A percentile compares a stretch with the other conserved stretches of the same genome.
Conservation (phyloP, 2,113 vertebrate species). For the Nannobrachium achirus region DNA sequence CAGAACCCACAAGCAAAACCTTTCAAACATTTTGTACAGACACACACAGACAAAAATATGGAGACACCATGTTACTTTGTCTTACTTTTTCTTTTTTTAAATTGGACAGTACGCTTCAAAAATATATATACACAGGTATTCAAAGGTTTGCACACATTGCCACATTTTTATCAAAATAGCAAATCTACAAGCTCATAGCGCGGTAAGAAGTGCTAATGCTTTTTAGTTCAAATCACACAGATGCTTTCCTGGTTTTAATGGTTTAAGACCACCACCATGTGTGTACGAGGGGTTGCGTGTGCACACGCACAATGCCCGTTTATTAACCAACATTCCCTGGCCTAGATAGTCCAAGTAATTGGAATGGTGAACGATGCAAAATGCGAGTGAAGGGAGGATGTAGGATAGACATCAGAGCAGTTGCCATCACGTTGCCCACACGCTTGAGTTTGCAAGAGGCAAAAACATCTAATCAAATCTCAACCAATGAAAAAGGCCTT, state of each 20-base stretch:
- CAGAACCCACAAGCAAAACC: neutral
- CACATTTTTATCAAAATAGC: no score
- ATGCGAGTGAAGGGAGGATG: neutral
- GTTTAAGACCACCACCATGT: neutral
- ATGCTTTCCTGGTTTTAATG: no score
- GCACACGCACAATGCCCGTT: no score
- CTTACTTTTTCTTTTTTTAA: no score
- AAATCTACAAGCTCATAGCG: no score
- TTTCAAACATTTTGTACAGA: neutral
- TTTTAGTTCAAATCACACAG: no score
- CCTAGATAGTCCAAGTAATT: neutral
- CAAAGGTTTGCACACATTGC: no score
- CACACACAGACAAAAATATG: constrained; percentile 13
- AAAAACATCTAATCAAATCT: constrained; percentile 16
- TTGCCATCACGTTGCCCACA: neutral
- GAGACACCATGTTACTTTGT: neutral
- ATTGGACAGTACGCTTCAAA: no score
- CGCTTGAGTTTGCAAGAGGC: constrained; percentile 8
- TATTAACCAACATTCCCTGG: neutral
- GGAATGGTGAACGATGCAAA: neutral
- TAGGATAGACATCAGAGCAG: neutral
- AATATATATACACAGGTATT: no score
- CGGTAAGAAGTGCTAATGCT: no score
- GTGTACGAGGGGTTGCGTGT: neutral
- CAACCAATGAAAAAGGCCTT: constrained; percentile 4